Conservation (phyloP, 2,888 invertebrate genomes). For the Mongoloraphidia duomilia region DNA sequence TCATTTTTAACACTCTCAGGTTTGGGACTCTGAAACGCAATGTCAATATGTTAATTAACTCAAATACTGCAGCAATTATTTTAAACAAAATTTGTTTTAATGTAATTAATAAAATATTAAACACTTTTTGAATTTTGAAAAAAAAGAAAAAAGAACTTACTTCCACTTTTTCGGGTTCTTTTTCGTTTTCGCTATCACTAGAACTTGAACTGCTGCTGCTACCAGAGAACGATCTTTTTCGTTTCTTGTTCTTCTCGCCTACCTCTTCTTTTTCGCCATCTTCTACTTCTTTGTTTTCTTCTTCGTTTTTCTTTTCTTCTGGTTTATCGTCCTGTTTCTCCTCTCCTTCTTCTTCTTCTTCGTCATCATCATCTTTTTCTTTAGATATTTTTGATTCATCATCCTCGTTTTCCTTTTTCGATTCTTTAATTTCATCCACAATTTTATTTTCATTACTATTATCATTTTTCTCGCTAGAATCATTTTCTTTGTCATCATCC, state of each 20-base stretch:
- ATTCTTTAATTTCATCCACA: constrained; percentile 1
- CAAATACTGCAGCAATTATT: too few relatives aligned
- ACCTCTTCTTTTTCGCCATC: constrained; percentile 11
- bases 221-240: constrained; percentile 36
- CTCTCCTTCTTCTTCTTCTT: constrained; percentile 11
- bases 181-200: constrained; percentile 33
- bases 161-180: constrained; percentile 20
- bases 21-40: constrained; percentile 5
- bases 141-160: constrained; percentile 3
- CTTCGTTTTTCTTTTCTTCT: constrained; percentile 12
- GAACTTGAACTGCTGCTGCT: constrained; percentile 35
- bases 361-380: constrained; percentile 11
- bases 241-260: constrained; percentile 22
- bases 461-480: constrained; percentile 8
- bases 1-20: constrained; percentile 23
- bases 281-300: constrained; percentile 4
- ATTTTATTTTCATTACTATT: constrained; percentile 11
- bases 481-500: constrained; percentile 8
- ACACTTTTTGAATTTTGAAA: not conserved
- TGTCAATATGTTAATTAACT: too few relatives aligned
- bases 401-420: not conserved
- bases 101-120: too few relatives aligned
- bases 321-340: constrained; percentile 6
- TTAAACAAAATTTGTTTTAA: too few relatives aligned
- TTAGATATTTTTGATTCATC: constrained; percentile 9